Evolutionary conservation across 2,113 vertebrate species (phyloP).

Genomic region (Genyomyrus donnyi): DNA sequence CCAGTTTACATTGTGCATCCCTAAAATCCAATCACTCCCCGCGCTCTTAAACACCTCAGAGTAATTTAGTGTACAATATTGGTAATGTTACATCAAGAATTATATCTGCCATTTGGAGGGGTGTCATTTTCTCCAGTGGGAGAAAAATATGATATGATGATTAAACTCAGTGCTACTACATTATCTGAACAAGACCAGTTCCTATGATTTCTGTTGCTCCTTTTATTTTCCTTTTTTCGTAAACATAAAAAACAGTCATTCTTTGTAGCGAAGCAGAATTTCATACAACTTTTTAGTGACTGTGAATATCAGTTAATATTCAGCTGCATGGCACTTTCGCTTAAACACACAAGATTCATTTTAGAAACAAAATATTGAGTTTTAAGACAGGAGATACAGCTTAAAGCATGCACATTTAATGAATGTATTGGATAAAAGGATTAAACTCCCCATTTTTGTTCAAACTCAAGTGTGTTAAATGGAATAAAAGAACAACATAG

Average conservation of each 20-base stretch:
- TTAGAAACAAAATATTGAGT: background rate
- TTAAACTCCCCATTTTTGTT: background rate
- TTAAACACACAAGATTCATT: background rate
- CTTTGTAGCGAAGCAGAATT: background rate
- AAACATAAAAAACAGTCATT: background rate
- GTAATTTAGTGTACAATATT: conserved; percentile 5
- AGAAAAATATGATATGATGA: background rate
- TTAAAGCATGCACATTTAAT: background rate
- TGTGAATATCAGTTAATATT: background rate
- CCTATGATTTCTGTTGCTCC: background rate
- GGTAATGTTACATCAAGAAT: background rate
- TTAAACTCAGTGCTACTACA: background rate
- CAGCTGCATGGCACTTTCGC: background rate
- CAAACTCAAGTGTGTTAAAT: background rate
- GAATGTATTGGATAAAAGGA: background rate
- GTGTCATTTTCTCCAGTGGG: background rate
- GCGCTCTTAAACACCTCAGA: background rate
- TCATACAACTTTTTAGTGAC: background rate
- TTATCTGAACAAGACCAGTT: background rate
- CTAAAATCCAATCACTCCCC: conserved; percentile 1
- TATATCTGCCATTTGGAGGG: background rate
- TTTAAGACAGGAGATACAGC: background rate
- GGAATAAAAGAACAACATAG: background rate
- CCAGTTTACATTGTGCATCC: background rate
- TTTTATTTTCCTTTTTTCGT: background rate